Percentiles rank a stretch among this genome's conserved stretches.
Conservation (phyloP, 2,113 vertebrate species). For the Arizona elegans region DNA sequence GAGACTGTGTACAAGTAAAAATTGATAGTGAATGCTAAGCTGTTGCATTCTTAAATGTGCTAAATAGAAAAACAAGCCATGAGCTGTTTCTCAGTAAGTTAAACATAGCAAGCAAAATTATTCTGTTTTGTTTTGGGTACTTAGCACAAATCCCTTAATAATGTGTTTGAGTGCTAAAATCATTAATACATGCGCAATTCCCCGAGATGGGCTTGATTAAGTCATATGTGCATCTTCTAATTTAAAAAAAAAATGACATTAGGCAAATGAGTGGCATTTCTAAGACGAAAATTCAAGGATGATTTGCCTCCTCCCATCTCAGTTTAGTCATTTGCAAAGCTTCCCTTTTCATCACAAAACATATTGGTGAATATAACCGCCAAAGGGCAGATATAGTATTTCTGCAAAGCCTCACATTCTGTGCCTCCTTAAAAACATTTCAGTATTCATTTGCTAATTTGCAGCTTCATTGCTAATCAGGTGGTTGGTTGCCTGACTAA, state of each 20-base stretch:
- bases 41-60: conserved; percentile 62
- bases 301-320: conserved; percentile 34
- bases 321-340: conserved; percentile 51
- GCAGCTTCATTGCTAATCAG: conserved; percentile 72
- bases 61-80: conserved; percentile 75
- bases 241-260: conserved; percentile 75
- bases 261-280: conserved; percentile 75
- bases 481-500: conserved; percentile 70
- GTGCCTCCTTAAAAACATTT: conserved; percentile 73
- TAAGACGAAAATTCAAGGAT: conserved; percentile 68
- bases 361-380: conserved; percentile 64
- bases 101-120: conserved; percentile 80
- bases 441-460: conserved; percentile 72
- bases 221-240: conserved; percentile 78
- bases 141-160: conserved; percentile 80
- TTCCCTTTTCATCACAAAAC: conserved; percentile 69
- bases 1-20: neutral
- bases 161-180: conserved; percentile 73
- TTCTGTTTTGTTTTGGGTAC: conserved; percentile 74
- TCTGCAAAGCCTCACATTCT: conserved; percentile 64
- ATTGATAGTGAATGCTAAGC: conserved; percentile 31
- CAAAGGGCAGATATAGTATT: conserved; percentile 62
- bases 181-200: conserved; percentile 81
- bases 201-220: conserved; percentile 78
- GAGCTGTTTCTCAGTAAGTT: conserved; percentile 73